These are phyloP conservation scores for Agonopterix arenella DNA, from an alignment of 2,888 invertebrate species.

Conservation along the genomic window DNA sequence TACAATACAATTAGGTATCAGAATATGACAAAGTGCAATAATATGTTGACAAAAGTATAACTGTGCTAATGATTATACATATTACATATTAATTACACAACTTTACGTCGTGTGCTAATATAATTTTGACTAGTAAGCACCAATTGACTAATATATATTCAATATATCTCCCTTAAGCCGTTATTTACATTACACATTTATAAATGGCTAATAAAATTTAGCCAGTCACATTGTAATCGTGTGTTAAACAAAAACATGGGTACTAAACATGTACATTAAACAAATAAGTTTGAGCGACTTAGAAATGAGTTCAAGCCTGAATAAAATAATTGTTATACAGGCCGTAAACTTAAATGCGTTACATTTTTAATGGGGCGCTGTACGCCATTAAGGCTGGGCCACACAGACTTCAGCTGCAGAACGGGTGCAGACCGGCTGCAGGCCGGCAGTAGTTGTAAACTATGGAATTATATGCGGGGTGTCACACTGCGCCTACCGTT, in stretches of 20 bases:
- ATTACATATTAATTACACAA: conserved; percentile 1
- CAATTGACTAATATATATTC: conserved; percentile 66
- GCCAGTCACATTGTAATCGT: conserved; percentile 40
- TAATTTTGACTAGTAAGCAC: conserved; percentile 78
- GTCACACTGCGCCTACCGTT: too few species aligned
- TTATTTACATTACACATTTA: conserved; percentile 21
- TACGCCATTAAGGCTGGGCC: too few species aligned
- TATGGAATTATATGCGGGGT: too few species aligned
- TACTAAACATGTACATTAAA: conserved; percentile 7
- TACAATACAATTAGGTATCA: background rate
- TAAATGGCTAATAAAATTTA: conserved; percentile 62
- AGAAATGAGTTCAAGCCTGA: conserved; percentile 9
- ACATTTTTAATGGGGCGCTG: too few species aligned
- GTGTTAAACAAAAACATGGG: conserved; percentile 22
- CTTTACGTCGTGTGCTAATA: conserved; percentile 28
- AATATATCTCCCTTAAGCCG: conserved; percentile 4
- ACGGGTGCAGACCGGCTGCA: too few species aligned
- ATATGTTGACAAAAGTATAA: background rate
- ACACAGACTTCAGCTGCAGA: too few species aligned
- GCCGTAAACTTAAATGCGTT: too few species aligned
- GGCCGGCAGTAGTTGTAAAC: too few species aligned
- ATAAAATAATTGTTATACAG: background rate
- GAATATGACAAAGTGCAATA: background rate
- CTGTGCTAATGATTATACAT: background rate
- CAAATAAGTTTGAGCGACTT: conserved; percentile 26